Conservation (phyloP, 2,888 invertebrate species). For the Tetramorium bicarinatum region DNA sequence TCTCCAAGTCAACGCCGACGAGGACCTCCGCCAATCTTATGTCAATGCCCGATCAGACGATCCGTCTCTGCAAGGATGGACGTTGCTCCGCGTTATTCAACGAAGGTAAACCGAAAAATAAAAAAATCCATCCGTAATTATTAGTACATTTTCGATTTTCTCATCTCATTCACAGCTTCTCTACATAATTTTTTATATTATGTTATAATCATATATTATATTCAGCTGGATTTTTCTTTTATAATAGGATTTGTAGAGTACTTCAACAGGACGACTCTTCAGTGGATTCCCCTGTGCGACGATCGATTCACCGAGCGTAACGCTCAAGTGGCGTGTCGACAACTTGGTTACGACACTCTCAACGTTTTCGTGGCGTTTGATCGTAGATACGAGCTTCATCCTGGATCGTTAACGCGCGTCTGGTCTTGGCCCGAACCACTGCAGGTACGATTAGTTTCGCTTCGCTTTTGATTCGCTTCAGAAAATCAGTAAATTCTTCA, state of each 20-base stretch:
- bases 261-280: conserved; percentile 97
- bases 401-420: conserved; percentile 94
- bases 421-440: conserved; percentile 98
- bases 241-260: conserved; percentile 96
- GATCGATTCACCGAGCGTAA: conserved; percentile 97
- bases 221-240: neutral
- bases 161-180: neutral
- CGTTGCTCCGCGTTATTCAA: conserved; percentile 89
- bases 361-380: conserved; percentile 96
- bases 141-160: neutral
- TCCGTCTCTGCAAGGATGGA: conserved; percentile 93
- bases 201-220: neutral
- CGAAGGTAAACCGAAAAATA: conserved; percentile 83
- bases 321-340: conserved; percentile 98
- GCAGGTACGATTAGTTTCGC: conserved; percentile 85
- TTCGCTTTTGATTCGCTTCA: neutral
- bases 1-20: neutral
- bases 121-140: neutral
- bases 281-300: conserved; percentile 99
- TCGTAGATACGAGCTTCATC: conserved; percentile 95
- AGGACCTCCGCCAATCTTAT: conserved; percentile 58
- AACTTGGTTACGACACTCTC: conserved; percentile 95
- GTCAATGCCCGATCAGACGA: conserved; percentile 87
- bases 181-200: neutral
- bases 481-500: neutral